Evolutionary conservation across 1,140 invertebrate species (phyloP), one percentile per base, ranked within the genome.

Genomic region (Magallana gigas): DNA sequence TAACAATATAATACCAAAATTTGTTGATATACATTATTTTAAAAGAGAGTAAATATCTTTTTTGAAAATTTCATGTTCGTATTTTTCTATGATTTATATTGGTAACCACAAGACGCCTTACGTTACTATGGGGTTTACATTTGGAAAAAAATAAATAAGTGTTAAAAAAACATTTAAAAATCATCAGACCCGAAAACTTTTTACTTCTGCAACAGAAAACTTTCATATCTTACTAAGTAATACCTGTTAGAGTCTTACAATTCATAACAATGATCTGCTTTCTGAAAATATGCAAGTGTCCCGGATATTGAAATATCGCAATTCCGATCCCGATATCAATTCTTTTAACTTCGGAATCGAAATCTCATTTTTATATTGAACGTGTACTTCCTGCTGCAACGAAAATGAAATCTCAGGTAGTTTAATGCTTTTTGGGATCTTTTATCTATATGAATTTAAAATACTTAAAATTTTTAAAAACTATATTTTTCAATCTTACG

Each of bases 251-350:
- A 29, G 9, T 76, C 7, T 76, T 36, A 48, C 36, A 48, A 48
- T 48, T 48, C 36, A 48, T 48, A 48, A 48, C 36, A 48, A 29
- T 29, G 12, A 12, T 76, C 68, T 11, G 68, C 36, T 23, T 76
- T 76, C 68, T 36, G 68, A 76, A 76, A 76, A 76, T 76, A 76
- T 76, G 68, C 68, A 76, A 48, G 68, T 9, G 23, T 29, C 68
- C 68, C 68, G 68, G 68, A 76, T 76, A 76, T 68, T 18, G 62
- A 9, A 36, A 29, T 29, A 11, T 29, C 23, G 68, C 23, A 76
- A 76, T 76, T 29, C 36, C 68, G 68, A 76, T 76, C 68, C 68
- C 68, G 68, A 76, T 76, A 36, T 36, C 11, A 29, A 76, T 29
- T 29, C 36, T 48, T 48, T 48, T 48, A 48, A 48, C 36, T 48